Percentiles rank a stretch among this genome's conserved stretches.
These are phyloP conservation scores for Cheilosia pagana DNA, from an alignment of 2,888 invertebrate genomes.

Conservation along the genomic window DNA sequence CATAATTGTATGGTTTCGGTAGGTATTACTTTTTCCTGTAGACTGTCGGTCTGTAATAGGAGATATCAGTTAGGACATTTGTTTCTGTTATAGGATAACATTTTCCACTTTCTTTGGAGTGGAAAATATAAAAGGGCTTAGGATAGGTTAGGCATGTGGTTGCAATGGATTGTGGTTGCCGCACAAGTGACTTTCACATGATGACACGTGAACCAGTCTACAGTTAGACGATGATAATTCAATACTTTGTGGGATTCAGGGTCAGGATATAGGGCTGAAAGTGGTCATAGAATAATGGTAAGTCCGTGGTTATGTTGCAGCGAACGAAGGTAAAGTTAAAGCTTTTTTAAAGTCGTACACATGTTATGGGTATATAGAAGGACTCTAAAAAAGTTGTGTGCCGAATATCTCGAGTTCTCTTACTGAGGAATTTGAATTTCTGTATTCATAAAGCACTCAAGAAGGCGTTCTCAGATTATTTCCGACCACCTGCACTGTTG, in stretches of 20 bases:
- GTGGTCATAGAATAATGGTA: neutral
- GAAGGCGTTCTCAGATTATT: no score
- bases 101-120: slow-evolving; percentile 22
- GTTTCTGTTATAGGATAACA: slow-evolving; percentile 37
- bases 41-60: slow-evolving; percentile 33
- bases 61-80: slow-evolving; percentile 35
- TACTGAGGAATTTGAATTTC: no score
- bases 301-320: no score
- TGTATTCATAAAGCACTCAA: no score
- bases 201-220: slow-evolving; percentile 1
- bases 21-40: slow-evolving; percentile 9
- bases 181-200: slow-evolving; percentile 6
- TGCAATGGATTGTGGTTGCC: slow-evolving; percentile 16
- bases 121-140: slow-evolving; percentile 38
- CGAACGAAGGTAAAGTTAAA: no score
- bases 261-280: neutral
- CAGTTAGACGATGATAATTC: slow-evolving; percentile 2
- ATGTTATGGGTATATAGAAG: no score
- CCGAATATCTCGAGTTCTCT: no score
- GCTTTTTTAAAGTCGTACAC: no score
- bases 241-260: neutral
- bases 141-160: slow-evolving; percentile 47
- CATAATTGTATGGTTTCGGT: slow-evolving; percentile 49
- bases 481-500: no score
- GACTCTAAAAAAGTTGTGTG: no score